Evolutionary conservation across 37 sponge, comb jelly and placozoan species (phyloP).

Genomic region (Lycopodina hypogea): DNA sequence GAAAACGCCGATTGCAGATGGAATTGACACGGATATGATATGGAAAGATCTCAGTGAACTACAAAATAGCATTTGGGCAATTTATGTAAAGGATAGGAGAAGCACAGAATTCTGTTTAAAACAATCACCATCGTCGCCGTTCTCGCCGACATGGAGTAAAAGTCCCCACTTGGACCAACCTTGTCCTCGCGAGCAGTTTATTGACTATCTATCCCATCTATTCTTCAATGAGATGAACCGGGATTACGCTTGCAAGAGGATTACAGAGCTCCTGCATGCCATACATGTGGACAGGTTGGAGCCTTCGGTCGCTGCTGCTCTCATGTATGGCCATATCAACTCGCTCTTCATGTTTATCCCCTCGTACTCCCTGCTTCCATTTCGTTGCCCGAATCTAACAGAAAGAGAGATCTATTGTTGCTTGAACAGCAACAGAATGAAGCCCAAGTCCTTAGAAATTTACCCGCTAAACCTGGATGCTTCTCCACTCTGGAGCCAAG

Average conservation of each 20-base stretch:
- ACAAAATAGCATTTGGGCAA: slow-evolving; percentile 14
- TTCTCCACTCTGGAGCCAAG: slow-evolving; percentile 7
- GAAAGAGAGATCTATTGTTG: neutral
- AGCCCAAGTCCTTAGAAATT: neutral
- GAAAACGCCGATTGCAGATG: neutral
- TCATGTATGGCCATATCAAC: slow-evolving; percentile 4
- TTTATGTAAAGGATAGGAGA: neutral
- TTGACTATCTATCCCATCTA: slow-evolving; percentile 9
- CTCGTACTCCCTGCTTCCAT: slow-evolving; percentile 21
- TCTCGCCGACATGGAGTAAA: neutral
- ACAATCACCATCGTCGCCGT: too few species aligned
- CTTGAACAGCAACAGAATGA: neutral
- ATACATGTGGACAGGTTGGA: slow-evolving; percentile 5
- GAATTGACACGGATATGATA: slow-evolving; percentile 1
- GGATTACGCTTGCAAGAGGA: slow-evolving; percentile 1
- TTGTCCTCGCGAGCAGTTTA: neutral
- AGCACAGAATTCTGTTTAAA: too few species aligned
- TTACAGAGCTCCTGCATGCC: slow-evolving; percentile 6
- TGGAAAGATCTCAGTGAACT: slow-evolving; percentile 14
- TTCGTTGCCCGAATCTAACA: slow-evolving; percentile 7
- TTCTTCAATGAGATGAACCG: slow-evolving; percentile 14
- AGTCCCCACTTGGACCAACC: neutral
- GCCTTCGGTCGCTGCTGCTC: neutral
- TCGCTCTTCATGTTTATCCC: slow-evolving; percentile 10
- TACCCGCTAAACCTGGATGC: neutral